These are phyloP conservation scores for Pseudorectes ferrugineus DNA, from an alignment of 2,113 vertebrate species.

Conservation along the genomic window DNA sequence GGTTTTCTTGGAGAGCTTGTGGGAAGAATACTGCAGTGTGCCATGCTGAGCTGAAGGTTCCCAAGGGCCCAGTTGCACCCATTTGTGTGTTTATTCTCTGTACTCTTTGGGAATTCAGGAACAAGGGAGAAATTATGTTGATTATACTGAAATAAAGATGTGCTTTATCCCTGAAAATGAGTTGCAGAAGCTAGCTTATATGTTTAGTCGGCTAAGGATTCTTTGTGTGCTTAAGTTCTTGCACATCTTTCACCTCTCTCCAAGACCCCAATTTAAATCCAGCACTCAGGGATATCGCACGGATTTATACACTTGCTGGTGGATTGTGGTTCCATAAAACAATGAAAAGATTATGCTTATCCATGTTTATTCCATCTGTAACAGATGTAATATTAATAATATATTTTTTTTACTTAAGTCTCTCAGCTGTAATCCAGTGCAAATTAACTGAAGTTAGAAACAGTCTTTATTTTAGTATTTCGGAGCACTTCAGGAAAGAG, in stretches of 20 bases:
- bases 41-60: background rate
- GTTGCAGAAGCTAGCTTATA: background rate
- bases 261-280: background rate
- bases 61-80: background rate
- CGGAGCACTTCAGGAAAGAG: background rate
- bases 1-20: background rate
- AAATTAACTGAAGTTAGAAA: constrained; percentile 27
- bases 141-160: background rate
- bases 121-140: background rate
- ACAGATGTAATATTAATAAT: constrained; percentile 52
- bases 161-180: background rate
- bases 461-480: background rate
- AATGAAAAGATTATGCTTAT: constrained; percentile 51
- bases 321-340: constrained; percentile 44
- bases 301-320: constrained; percentile 38
- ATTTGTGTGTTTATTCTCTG: background rate
- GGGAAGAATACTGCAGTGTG: background rate
- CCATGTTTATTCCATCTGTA: constrained; percentile 13
- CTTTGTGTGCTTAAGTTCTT: background rate
- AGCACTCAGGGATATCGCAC: background rate
- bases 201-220: background rate
- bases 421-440: background rate
- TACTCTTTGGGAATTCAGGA: background rate
- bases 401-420: background rate
- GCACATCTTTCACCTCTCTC: background rate